Percentiles rank a stretch among this genome's conserved stretches.
Evolutionary conservation across 2,888 invertebrate species (phyloP).

Genomic region (Apotomis turbidana): DNA sequence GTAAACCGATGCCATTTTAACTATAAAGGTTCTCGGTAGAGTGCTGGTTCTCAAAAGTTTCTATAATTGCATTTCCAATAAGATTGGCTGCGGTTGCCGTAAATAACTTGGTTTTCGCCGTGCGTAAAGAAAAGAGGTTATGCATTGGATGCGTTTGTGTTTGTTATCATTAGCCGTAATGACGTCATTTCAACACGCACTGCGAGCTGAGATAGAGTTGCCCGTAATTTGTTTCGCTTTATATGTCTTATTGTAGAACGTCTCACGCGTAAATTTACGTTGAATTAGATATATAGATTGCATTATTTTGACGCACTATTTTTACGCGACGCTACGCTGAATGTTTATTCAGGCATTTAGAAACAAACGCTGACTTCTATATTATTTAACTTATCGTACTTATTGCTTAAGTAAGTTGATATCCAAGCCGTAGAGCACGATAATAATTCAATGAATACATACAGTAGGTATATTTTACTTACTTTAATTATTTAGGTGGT

Average conservation of each 20-base stretch:
- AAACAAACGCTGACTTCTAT: neutral
- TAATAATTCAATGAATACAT: no score
- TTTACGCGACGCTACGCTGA: neutral
- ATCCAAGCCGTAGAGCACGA: no score
- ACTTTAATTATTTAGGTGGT: no score
- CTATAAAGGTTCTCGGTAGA: neutral
- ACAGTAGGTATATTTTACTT: no score
- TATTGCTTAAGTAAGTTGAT: no score
- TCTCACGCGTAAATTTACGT: neutral
- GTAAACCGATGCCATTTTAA: constrained; percentile 32
- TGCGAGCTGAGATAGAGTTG: constrained; percentile 7
- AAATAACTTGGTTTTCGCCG: constrained; percentile 7
- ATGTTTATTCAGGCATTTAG: no score
- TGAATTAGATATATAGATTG: no score
- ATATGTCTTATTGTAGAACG: no score
- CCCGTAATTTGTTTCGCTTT: neutral
- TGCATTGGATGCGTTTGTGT: constrained; percentile 32
- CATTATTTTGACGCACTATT: neutral
- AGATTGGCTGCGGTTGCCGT: constrained; percentile 1
- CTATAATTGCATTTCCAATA: constrained; percentile 6
- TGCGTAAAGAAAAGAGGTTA: constrained; percentile 32
- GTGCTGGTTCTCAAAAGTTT: neutral
- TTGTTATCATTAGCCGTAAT: constrained; percentile 28
- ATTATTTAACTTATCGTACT: no score
- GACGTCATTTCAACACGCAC: constrained; percentile 35